A percentile compares a stretch with the other conserved stretches of the same genome.
Evolutionary conservation across 2,888 invertebrate species (phyloP).

Genomic region (Spilosoma lubricipeda): DNA sequence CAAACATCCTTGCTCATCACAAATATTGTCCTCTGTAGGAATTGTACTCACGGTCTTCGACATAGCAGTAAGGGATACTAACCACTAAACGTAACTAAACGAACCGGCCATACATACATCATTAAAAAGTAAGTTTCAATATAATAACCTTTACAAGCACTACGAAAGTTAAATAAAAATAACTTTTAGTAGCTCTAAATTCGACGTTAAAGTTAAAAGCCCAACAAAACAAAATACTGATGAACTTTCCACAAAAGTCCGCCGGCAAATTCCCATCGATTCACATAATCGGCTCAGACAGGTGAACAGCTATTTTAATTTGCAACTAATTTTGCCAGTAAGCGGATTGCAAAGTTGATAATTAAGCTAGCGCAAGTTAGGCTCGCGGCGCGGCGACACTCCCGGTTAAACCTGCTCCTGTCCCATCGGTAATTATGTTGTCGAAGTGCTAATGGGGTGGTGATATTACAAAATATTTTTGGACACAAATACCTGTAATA

Average conservation of each 20-base stretch:
- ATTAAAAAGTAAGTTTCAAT: too few species aligned
- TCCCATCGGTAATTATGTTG: slow-evolving; percentile 46
- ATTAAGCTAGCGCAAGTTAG: slow-evolving; percentile 65
- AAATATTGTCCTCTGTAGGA: too few species aligned
- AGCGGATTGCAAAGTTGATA: slow-evolving; percentile 80
- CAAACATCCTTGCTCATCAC: too few species aligned
- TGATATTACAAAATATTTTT: not conserved
- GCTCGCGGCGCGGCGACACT: slow-evolving; percentile 43
- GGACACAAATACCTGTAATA: not conserved
- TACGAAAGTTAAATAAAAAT: not conserved
- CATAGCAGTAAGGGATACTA: too few species aligned
- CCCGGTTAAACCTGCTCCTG: slow-evolving; percentile 50
- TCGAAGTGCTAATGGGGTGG: slow-evolving; percentile 41
- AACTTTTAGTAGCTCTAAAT: not conserved
- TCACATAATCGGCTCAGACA: slow-evolving; percentile 80
- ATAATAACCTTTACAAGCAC: not conserved
- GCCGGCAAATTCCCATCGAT: slow-evolving; percentile 49
- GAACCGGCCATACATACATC: too few species aligned
- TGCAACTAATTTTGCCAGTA: slow-evolving; percentile 75
- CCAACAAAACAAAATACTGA: slow-evolving; percentile 19
- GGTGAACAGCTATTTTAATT: slow-evolving; percentile 78
- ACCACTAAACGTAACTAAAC: too few species aligned
- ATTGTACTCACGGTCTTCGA: too few species aligned
- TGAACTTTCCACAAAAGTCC: slow-evolving; percentile 38
- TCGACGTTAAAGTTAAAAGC: not conserved